A percentile compares a stretch with the other conserved stretches of the same genome.
Evolutionary conservation across 2,888 invertebrate species (phyloP).

Genomic region (Idaea straminata): DNA sequence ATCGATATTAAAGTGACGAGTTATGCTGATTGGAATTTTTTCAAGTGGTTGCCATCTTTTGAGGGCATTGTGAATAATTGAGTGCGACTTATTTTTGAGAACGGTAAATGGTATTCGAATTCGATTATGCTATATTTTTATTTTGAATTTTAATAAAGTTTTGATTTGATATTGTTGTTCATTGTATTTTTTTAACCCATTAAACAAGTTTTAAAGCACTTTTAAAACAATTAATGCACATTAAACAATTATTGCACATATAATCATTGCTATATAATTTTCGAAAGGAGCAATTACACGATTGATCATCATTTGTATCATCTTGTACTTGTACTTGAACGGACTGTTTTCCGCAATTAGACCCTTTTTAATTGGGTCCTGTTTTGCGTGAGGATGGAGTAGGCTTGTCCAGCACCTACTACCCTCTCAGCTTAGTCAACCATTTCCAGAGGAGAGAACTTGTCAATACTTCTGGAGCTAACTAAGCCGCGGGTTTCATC

Average conservation of each 20-base stretch:
- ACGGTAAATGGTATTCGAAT: constrained; percentile 38
- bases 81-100: constrained; percentile 66
- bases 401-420: too few species aligned
- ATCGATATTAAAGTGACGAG: constrained; percentile 77
- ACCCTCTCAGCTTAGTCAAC: too few species aligned
- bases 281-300: constrained; percentile 7
- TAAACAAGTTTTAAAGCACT: too few species aligned
- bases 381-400: too few species aligned
- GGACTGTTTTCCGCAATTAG: too few species aligned
- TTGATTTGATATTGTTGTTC: constrained; percentile 10
- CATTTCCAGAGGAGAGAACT: too few species aligned
- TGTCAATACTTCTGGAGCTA: too few species aligned
- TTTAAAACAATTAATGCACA: too few species aligned
- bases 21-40: constrained; percentile 80
- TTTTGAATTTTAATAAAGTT: constrained; percentile 9
- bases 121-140: constrained; percentile 24
- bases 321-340: too few species aligned
- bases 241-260: neutral
- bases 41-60: constrained; percentile 55
- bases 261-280: constrained; percentile 12
- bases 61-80: constrained; percentile 74
- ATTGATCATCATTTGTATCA: too few species aligned
- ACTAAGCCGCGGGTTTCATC: too few species aligned
- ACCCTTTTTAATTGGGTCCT: too few species aligned
- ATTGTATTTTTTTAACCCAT: constrained; percentile 4